phyloP scores from a whole-genome alignment of 2,797 vertebrate species.

The Apogon talboti region DNA sequence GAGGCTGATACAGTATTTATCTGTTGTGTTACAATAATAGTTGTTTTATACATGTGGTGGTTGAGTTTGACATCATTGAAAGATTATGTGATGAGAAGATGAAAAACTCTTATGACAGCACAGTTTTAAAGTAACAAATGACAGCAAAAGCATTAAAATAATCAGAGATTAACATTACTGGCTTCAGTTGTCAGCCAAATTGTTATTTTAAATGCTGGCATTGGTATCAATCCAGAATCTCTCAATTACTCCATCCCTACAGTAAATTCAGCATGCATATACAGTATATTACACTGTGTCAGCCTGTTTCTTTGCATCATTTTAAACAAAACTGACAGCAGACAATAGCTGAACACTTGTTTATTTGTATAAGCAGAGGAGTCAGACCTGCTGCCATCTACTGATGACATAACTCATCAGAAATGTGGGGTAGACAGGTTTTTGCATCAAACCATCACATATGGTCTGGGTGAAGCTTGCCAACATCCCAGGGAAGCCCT shows the following conservation, averaged over 20 bases:
- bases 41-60: too few relatives aligned
- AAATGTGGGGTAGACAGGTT: conserved; percentile 53
- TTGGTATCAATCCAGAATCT: too few relatives aligned
- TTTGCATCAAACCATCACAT: conserved; percentile 65
- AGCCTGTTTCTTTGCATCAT: not conserved
- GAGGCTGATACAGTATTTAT: too few relatives aligned
- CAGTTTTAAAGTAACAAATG: too few relatives aligned
- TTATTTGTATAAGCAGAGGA: conserved; percentile 19
- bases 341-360: conserved; percentile 31
- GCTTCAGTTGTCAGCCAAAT: too few relatives aligned
- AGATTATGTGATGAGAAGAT: too few relatives aligned
- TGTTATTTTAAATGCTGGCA: too few relatives aligned
- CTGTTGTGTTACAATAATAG: too few relatives aligned
- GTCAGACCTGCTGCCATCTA: conserved; percentile 43
- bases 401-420: conserved; percentile 55
- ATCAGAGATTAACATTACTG: too few relatives aligned
- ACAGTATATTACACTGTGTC: not conserved
- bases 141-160: too few relatives aligned
- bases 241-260: not conserved
- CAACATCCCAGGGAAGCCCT: conserved; percentile 83
- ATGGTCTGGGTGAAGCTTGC: conserved; percentile 62
- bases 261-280: not conserved
- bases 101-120: too few relatives aligned
- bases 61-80: too few relatives aligned
- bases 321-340: conserved; percentile 1